phyloP scores from a whole-genome alignment of 1,140 invertebrate genomes.

The Ceratoteleas bidentatus region DNA sequence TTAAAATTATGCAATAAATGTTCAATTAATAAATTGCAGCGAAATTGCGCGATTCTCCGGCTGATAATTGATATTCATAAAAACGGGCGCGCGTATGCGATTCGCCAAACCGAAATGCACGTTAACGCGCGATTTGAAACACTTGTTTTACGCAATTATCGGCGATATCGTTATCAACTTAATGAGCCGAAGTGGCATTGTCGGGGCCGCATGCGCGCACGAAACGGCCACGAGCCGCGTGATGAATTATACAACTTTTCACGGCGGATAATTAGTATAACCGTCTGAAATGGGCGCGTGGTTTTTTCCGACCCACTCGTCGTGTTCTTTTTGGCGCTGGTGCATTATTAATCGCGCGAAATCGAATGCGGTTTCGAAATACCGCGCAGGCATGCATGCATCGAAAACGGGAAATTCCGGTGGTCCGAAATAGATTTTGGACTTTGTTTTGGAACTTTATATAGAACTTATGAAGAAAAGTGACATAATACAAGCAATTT shows the following conservation, averaged over 20 bases:
- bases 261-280: background rate
- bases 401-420: no score
- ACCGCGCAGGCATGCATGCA: no score
- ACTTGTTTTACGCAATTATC: background rate
- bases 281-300: background rate
- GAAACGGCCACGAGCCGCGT: background rate
- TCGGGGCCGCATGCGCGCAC: background rate
- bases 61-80: background rate
- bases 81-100: background rate
- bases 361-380: no score
- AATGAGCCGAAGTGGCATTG: background rate
- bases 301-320: no score
- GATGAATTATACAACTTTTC: background rate
- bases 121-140: background rate
- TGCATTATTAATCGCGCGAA: no score
- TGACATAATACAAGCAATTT: no score
- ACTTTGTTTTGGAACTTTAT: no score
- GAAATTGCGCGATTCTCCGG: background rate
- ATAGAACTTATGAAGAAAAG: no score
- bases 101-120: background rate
- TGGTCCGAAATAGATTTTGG: no score
- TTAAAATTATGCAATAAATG: conserved; percentile 5
- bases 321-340: no score
- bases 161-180: background rate
- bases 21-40: conserved; percentile 3